Conservation (phyloP, 53 echinoderm and acorn worm species). For the Astropecten irregularis region DNA sequence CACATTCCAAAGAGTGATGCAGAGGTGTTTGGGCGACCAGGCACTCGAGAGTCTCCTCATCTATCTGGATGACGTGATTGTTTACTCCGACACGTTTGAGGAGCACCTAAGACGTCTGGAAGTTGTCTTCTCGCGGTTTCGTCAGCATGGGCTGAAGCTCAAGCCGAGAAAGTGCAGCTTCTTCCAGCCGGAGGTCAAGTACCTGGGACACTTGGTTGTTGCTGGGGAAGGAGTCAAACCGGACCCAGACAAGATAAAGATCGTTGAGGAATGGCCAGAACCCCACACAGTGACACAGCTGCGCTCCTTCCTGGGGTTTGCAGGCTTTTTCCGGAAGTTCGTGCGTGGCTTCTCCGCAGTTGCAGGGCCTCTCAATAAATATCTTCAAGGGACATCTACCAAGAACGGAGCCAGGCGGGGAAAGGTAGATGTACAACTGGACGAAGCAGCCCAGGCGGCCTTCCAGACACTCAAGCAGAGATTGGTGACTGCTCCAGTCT, state of each 20-base stretch:
- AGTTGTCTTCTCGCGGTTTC: slow-evolving; percentile 43
- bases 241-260: slow-evolving; percentile 2
- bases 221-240: background rate
- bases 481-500: slow-evolving; percentile 28
- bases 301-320: too few species aligned
- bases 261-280: slow-evolving; percentile 43
- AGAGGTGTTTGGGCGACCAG: slow-evolving; percentile 38
- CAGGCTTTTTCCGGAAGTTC: slow-evolving; percentile 64
- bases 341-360: slow-evolving; percentile 36
- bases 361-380: slow-evolving; percentile 58
- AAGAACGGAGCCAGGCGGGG: background rate
- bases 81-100: slow-evolving; percentile 45
- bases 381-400: too few species aligned
- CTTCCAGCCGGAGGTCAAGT: slow-evolving; percentile 42
- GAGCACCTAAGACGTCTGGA: slow-evolving; percentile 40
- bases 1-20: slow-evolving; percentile 62
- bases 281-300: slow-evolving; percentile 48
- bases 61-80: slow-evolving; percentile 58
- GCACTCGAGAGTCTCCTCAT: slow-evolving; percentile 25
- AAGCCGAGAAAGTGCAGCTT: slow-evolving; percentile 50
- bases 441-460: background rate
- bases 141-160: slow-evolving; percentile 54
- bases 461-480: slow-evolving; percentile 27
- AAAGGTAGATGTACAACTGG: background rate
- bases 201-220: slow-evolving; percentile 22